Percentiles rank a stretch among this genome's conserved stretches.
Conservation (phyloP, 2,888 invertebrate genomes). For the Ophioninae sp. region DNA sequence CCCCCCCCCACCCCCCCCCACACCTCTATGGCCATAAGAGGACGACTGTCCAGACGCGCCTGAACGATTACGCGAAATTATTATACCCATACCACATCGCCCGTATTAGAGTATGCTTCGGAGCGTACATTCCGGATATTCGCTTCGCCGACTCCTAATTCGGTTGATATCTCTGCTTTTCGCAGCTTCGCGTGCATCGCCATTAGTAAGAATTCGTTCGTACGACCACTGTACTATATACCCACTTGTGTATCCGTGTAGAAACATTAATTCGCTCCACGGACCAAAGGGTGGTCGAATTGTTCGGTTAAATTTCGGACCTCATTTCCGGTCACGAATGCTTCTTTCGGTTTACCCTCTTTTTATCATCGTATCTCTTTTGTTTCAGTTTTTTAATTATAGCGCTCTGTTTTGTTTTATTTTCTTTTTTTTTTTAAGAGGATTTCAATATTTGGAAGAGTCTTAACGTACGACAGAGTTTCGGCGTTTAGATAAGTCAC, state of each 20-base stretch:
- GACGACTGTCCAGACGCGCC: conserved; percentile 46
- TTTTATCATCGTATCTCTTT: neutral
- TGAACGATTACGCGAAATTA: conserved; percentile 52
- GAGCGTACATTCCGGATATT: conserved; percentile 53
- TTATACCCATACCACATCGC: conserved; percentile 10
- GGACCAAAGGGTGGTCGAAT: neutral
- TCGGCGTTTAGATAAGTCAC: too few species aligned
- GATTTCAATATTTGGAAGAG: too few species aligned
- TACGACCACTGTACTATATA: neutral
- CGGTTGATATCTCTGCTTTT: conserved; percentile 37
- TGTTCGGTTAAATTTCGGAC: conserved; percentile 10
- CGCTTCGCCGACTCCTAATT: conserved; percentile 56
- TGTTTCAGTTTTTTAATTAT: neutral
- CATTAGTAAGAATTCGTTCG: neutral
- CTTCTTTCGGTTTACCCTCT: neutral
- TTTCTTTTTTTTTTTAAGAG: too few species aligned
- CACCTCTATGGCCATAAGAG: conserved; percentile 17
- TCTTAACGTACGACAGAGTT: too few species aligned
- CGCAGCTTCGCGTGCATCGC: conserved; percentile 23
- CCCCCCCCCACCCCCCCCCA: too few species aligned
- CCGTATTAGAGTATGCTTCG: conserved; percentile 18
- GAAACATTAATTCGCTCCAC: neutral
- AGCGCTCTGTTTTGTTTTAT: too few species aligned
- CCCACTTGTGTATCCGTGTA: neutral
- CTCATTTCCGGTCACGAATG: conserved; percentile 55